Conservation (phyloP, 2,113 vertebrate genomes). For the Alethe diademata region DNA sequence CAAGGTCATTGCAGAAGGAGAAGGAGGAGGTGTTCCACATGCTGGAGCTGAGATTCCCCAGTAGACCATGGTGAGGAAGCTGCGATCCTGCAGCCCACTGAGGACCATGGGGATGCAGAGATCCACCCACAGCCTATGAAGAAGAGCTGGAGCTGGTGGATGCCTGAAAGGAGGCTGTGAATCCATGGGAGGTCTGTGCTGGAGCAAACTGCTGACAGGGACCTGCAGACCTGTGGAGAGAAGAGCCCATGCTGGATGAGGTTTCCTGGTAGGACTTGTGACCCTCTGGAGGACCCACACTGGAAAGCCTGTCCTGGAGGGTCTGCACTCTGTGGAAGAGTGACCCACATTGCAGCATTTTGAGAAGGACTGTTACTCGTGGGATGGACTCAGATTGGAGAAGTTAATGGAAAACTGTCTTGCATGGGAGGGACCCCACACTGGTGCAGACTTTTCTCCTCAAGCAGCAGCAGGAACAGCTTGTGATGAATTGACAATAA, state of each 20-base stretch:
- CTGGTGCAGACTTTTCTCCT: neutral
- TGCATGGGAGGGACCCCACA: fast-evolving
- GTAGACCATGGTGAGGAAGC: fast-evolving
- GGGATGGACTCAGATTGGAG: neutral
- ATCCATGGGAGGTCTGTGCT: fast-evolving
- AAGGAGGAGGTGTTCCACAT: fast-evolving
- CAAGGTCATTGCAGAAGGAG: neutral
- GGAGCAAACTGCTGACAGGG: neutral
- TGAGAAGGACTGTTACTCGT: neutral
- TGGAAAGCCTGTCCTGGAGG: neutral
- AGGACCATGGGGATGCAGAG: neutral
- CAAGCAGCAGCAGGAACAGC: neutral
- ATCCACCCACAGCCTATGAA: neutral
- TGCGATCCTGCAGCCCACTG: neutral
- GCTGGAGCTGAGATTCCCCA: neutral
- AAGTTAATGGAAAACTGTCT: neutral
- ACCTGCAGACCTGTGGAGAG: neutral
- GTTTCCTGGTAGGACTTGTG: neutral
- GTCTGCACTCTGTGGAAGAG: too few species aligned
- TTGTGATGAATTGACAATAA: too few species aligned
- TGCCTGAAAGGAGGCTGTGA: neutral
- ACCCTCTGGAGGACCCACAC: neutral
- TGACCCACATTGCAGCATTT: too few species aligned
- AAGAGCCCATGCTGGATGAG: neutral
- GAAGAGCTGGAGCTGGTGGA: fast-evolving